Conservation (phyloP, 2,113 vertebrate genomes). For the Apus apus region DNA sequence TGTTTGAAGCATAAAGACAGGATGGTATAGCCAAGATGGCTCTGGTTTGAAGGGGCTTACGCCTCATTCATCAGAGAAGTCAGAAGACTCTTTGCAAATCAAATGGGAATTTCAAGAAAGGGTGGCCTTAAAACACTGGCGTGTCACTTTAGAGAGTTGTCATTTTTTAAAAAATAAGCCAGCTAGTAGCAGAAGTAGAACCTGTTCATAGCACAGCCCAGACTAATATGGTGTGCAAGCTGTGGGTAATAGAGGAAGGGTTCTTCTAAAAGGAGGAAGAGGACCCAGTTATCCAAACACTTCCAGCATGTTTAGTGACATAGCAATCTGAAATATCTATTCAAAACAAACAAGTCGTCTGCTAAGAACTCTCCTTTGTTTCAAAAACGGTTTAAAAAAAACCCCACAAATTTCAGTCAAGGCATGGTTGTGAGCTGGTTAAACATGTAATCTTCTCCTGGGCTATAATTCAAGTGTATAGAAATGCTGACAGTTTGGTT, state of each 20-base stretch:
- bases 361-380: not conserved
- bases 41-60: not conserved
- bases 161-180: not conserved
- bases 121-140: not conserved
- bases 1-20: not conserved
- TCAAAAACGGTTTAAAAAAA: not conserved
- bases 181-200: not conserved
- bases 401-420: not conserved
- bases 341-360: not conserved
- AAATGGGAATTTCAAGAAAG: not conserved
- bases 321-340: not conserved
- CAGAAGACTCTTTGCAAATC: not conserved
- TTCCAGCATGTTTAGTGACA: not conserved
- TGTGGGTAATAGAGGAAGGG: not conserved
- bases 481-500: not conserved
- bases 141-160: not conserved
- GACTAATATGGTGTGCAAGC: not conserved
- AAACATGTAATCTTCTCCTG: not conserved
- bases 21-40: fast-evolving
- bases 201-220: not conserved
- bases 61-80: not conserved
- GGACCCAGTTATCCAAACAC: not conserved
- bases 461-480: not conserved
- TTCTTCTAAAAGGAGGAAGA: not conserved
- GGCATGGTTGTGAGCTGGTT: not conserved